phyloP scores from a whole-genome alignment of 1,140 invertebrate genomes.

The Harpegnathos saltator region DNA sequence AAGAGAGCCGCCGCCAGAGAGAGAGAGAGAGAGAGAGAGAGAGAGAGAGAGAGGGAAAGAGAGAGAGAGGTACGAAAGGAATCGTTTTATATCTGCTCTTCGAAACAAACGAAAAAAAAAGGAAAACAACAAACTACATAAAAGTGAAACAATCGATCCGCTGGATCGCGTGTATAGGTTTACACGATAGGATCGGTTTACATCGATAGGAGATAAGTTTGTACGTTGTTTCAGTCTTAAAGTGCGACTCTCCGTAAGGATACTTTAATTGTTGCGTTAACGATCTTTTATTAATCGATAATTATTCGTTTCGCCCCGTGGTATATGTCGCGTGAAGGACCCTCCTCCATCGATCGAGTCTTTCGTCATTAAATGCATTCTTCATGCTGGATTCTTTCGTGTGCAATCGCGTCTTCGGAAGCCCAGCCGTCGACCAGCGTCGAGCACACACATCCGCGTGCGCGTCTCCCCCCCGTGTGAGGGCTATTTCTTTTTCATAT shows the following conservation, averaged over 20 bases:
- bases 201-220: conserved; percentile 60
- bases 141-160: conserved; percentile 36
- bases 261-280: conserved; percentile 53
- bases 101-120: conserved; percentile 26
- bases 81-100: conserved; percentile 62
- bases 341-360: conserved; percentile 60
- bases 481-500: conserved; percentile 33
- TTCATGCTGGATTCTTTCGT: conserved; percentile 45
- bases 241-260: conserved; percentile 36
- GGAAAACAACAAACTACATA: not conserved
- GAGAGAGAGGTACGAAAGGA: not conserved
- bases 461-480: conserved; percentile 38
- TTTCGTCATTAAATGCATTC: conserved; percentile 63
- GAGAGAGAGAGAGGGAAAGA: not conserved
- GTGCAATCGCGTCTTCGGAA: conserved; percentile 35
- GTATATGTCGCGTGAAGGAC: conserved; percentile 62
- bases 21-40: not conserved
- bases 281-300: conserved; percentile 37
- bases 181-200: too few relatives aligned
- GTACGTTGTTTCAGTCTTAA: conserved; percentile 35
- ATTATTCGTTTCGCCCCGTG: conserved; percentile 37
- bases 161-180: conserved; percentile 51
- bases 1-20: conserved; percentile 14
- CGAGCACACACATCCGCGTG: conserved; percentile 12
- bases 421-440: not conserved